Conservation (phyloP, 2,888 invertebrate species). For the Drosophila meridiana region DNA sequence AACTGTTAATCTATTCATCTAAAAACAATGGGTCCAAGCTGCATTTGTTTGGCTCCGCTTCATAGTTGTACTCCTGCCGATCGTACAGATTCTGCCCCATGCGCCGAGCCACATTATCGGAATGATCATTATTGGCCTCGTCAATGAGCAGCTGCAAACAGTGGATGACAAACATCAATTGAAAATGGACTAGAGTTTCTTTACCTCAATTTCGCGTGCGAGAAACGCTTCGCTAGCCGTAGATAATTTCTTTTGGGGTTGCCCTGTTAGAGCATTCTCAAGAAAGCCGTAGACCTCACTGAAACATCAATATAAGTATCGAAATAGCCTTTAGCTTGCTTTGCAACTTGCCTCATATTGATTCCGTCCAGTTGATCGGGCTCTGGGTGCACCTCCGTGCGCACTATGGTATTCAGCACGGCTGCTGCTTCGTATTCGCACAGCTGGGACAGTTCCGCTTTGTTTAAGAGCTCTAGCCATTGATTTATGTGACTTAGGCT, state of each 20-base stretch:
- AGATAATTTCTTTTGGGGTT: conserved; percentile 75
- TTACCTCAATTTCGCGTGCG: conserved; percentile 77
- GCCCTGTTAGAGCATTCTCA: conserved; percentile 78
- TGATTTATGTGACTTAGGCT: conserved; percentile 73
- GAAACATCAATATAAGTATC: not conserved
- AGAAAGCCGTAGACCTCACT: conserved; percentile 81
- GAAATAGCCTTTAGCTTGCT: not conserved
- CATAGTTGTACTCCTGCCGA: conserved; percentile 31
- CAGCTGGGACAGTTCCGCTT: conserved; percentile 40
- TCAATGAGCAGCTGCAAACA: conserved; percentile 65
- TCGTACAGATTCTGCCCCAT: conserved; percentile 57
- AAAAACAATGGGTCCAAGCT: conserved; percentile 64
- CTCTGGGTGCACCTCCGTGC: conserved; percentile 67
- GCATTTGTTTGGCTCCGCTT: conserved; percentile 30
- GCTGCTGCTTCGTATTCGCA: conserved; percentile 78
- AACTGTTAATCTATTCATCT: conserved; percentile 23
- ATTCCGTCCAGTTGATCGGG: conserved; percentile 47
- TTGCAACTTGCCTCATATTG: conserved; percentile 42
- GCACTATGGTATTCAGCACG: conserved; percentile 69
- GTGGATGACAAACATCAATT: not conserved
- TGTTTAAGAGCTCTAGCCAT: conserved; percentile 76
- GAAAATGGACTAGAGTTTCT: not conserved
- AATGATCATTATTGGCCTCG: conserved; percentile 74
- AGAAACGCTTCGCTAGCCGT: conserved; percentile 70
- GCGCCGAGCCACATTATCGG: conserved; percentile 53